Evolutionary conservation across 2,888 invertebrate genomes (phyloP), one percentile per base, ranked within the genome.

Genomic region (Serrognathus titanus): DNA sequence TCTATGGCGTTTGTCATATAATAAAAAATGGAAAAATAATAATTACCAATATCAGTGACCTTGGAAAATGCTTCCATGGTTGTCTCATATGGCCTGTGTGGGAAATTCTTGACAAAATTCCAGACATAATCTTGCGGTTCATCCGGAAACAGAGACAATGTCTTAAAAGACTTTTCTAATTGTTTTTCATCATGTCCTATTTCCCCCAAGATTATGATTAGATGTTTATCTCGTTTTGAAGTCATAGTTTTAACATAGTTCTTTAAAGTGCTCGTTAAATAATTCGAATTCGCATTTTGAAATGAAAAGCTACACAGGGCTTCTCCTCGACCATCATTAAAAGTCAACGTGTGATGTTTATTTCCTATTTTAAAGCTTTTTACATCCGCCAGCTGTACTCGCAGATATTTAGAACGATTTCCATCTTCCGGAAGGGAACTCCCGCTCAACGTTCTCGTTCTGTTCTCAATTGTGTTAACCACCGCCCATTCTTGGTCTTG

Each of bases 51-150:
- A 77, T 91, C 89, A 9, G 92, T 89, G 20, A 95, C 83, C 78
- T 93, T 94, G 20, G 92, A 88, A 76, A 95, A 92, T 1, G 92
- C 89, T 69, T 90, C 90, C 80, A 93, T 75, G 0, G 94, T 90
- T 0, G 92, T 88, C 70, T 89, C 90, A 71, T 90, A 90, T 0
- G 95, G 94, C 70, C 91, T 82, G 57, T 84, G 80, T 62, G 82
- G 83, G 55, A 84, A 78, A 70, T 82, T 83, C 64, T 79, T 80
- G 16, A 85, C 76, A 66, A 85, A 79, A 58, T 80, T 81, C 88
- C 88, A 89, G 0, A 87, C 84, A 36, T 85, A 84, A 69, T 86
- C 84, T 0, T 85, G 82, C 0, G 85, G 82, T 51, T 84, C 84
- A 66, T 90, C 89, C 12, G 85, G 83, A 71, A 90, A 90, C 58